Percentiles rank a stretch among this genome's conserved stretches.
Evolutionary conservation across 1,140 invertebrate species (phyloP).

Genomic region (Scaptomyza montana): DNA sequence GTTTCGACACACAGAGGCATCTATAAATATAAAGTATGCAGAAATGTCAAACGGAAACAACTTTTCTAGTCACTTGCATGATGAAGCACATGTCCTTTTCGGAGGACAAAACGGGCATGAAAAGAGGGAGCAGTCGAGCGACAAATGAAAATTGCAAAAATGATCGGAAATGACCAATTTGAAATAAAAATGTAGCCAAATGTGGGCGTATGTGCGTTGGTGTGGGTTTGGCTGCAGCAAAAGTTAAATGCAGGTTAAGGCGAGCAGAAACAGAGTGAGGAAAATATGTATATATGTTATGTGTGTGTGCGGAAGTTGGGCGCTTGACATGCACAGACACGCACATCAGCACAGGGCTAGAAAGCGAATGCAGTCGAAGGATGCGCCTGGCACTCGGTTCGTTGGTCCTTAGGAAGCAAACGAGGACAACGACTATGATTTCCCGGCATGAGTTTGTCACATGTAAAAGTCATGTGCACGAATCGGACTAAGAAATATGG

Average conservation of each 20-base stretch:
- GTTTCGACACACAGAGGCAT: constrained; percentile 22
- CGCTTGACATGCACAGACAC: constrained; percentile 58
- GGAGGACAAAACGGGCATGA: constrained; percentile 2
- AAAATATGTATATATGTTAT: not conserved
- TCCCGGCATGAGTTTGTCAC: constrained; percentile 38
- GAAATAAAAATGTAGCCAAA: constrained; percentile 69
- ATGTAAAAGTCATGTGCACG: constrained; percentile 64
- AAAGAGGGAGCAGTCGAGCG: constrained; percentile 52
- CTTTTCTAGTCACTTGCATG: constrained; percentile 66
- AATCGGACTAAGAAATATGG: constrained; percentile 43
- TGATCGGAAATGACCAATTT: constrained; percentile 80
- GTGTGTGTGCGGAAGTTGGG: constrained; percentile 51
- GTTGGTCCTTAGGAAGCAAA: constrained; percentile 25
- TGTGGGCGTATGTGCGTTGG: constrained; percentile 13
- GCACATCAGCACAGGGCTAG: constrained; percentile 40
- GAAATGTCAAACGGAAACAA: constrained; percentile 71
- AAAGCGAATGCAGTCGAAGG: constrained; percentile 18
- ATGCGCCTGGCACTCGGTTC: constrained; percentile 28
- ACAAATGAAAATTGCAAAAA: constrained; percentile 78
- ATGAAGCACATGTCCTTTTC: constrained; percentile 62
- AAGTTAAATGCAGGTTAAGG: constrained; percentile 39
- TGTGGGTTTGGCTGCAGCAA: constrained; percentile 7
- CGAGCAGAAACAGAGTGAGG: not conserved
- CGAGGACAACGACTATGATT: constrained; percentile 25
- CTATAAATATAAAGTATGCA: constrained; percentile 57